phyloP scores from a whole-genome alignment of 2,113 vertebrate genomes.

The Struthio camelus region DNA sequence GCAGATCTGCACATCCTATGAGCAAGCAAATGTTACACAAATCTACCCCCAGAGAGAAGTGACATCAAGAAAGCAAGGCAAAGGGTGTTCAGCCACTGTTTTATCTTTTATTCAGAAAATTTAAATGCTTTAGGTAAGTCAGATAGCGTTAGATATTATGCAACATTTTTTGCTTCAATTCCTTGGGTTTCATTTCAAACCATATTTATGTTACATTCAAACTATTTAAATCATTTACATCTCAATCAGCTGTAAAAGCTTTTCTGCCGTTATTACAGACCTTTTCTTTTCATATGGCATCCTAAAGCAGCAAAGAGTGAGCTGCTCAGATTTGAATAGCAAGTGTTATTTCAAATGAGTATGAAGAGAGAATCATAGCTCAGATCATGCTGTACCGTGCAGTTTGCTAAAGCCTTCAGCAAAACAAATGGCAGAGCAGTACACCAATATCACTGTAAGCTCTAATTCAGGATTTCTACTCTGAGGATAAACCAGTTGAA shows the following conservation, averaged over 20 bases:
- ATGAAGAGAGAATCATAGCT: not conserved
- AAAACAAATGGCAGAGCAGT: rapidly evolving
- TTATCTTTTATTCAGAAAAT: not conserved
- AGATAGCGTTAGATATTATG: not conserved
- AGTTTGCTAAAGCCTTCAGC: not conserved
- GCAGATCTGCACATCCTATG: rapidly evolving
- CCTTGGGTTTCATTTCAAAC: not conserved
- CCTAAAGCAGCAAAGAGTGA: not conserved
- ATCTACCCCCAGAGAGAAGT: not conserved
- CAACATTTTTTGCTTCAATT: not conserved
- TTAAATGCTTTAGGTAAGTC: not conserved
- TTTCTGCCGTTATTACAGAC: not conserved
- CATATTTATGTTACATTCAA: not conserved
- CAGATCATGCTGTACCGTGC: rapidly evolving
- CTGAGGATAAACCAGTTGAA: rapidly evolving
- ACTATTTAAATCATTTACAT: not conserved
- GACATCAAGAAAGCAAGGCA: not conserved
- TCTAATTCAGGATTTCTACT: not conserved
- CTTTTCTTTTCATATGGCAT: rapidly evolving
- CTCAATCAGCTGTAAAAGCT: not conserved
- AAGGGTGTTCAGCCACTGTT: not conserved
- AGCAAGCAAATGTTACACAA: not conserved
- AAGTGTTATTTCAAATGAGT: rapidly evolving
- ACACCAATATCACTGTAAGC: rapidly evolving
- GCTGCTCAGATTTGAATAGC: not conserved